Base-by-base conservation (phyloP, 2,888 invertebrate species). In the Andrena hattorfiana region DNA sequence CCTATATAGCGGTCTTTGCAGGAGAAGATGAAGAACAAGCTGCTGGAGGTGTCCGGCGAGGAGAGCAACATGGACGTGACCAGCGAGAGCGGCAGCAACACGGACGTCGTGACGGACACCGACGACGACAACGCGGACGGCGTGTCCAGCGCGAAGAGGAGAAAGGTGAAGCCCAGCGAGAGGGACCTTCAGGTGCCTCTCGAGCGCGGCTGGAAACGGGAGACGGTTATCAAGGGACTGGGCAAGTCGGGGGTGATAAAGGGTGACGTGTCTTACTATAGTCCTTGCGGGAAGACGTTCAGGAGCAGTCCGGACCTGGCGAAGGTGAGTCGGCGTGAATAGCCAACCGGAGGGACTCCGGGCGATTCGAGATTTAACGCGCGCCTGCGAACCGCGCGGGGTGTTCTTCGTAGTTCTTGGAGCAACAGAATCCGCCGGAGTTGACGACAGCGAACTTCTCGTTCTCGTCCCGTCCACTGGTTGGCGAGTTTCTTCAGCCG, bases 241-340 rank as follows among this genome's bases (percentile, higher is more conserved):
- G 98, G 98, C 6, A 97, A 97, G 87, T 97, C 96, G 90, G 98
- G 98, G 54, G 97, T 97, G 85, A 97, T 98, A 85, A 97, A 97
- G 88, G 99, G 99, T n/a, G 99, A 99, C 92, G 99, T 99, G 63
- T 96, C 97, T 77, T 99, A 99, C 94, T 96, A 96, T 85, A 95
- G 96, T 64, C 96, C 97, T 0, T 96, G 95, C 92, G 96, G 96
- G 54, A 95, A 95, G 90, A 95, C 95, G 77, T 95, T 96, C 90
- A 95, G 95, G 85, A 95, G 95, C 85, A 96, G 95, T 92, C 95
- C 95, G 4, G 96, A 96, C 92, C 95, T 96, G 63, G 91, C 94
- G 13, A 94, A 95, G 94, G 95, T 95, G 54, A 42, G 86, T 69
- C 10, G 6, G 7, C n/a, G 42, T 62, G 5, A 1, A 10, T 51